These are phyloP conservation scores for Metopolophium dirhodum DNA, from an alignment of 1,140 invertebrate genomes.

Conservation along the genomic window DNA sequence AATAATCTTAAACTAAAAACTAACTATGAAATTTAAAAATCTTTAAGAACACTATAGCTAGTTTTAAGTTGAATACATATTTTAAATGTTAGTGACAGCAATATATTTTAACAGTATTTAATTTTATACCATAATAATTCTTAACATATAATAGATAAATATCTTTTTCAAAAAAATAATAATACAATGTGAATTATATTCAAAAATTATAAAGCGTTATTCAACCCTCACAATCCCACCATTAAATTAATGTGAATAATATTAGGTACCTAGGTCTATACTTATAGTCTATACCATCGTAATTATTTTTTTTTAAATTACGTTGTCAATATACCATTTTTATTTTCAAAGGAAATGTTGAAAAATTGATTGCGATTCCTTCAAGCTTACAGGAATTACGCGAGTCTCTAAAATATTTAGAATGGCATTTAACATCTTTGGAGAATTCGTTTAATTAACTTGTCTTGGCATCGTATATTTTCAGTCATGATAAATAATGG, in stretches of 20 bases:
- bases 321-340: background rate
- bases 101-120: background rate
- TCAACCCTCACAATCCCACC: background rate
- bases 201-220: background rate
- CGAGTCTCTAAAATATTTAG: background rate
- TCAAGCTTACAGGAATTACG: background rate
- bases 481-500: constrained; percentile 36
- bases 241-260: background rate
- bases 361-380: background rate
- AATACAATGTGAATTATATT: background rate
- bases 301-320: background rate
- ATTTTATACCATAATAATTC: background rate
- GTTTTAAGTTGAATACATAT: no score
- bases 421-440: background rate
- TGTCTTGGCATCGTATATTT: background rate
- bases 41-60: no score
- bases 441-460: constrained; percentile 13
- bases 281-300: background rate
- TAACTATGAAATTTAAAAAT: no score
- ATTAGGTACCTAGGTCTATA: background rate
- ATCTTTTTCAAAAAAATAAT: background rate
- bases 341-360: background rate
- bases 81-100: no score
- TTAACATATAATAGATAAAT: background rate
- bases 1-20: no score